Evolutionary conservation across 2,113 vertebrate species (phyloP), one percentile per base, ranked within the genome.

Genomic region (Toxotes chatareus): DNA sequence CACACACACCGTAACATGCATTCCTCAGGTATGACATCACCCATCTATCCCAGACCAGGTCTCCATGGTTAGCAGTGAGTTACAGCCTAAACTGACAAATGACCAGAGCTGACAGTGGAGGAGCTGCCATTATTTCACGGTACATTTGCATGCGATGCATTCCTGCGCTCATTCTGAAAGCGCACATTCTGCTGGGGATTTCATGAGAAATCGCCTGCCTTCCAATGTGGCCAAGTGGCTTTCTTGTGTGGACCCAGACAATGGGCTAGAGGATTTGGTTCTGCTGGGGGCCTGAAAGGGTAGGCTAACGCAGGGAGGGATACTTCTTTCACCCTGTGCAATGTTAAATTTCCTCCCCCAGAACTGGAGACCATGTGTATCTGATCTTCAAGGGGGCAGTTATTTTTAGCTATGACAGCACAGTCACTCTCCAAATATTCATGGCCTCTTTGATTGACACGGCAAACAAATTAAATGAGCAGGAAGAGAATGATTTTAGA

Each of bases 111-210:
- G 71, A 87, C 83, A 89, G 83, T 4, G 32, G 79, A 89, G 82
- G 75, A 79, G 23, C 73, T 57, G 75, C 84, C 67, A 83, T 79
- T 66, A 82, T 87, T 89, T 90, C 91, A 88, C 17, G 79, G 13
- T 68, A 81, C 87, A 86, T 93, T 93, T 88, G 82, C 80, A 83
- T 73, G 82, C 27, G 40, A 82, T 63, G 80, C 89, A 89, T 92
- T 93, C 88, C 86, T 86, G 69, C 5, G 2, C 75, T 86, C 14
- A 7, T 65, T 79, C 47, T 80, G 63, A 91, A 89, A 89, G 88
- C 83, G 34, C 70, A 81, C 69, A 70, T 57, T 88, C 68, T 71
- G 81, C 40, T 44, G 27, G 73, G 70, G 79, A 76, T 85, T 85
- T 73, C 27, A 51, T 34, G 65, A 49, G 46, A 67, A 49, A 21